Evolutionary conservation across 1,140 invertebrate species (phyloP).

Genomic region (Drosophila erecta): DNA sequence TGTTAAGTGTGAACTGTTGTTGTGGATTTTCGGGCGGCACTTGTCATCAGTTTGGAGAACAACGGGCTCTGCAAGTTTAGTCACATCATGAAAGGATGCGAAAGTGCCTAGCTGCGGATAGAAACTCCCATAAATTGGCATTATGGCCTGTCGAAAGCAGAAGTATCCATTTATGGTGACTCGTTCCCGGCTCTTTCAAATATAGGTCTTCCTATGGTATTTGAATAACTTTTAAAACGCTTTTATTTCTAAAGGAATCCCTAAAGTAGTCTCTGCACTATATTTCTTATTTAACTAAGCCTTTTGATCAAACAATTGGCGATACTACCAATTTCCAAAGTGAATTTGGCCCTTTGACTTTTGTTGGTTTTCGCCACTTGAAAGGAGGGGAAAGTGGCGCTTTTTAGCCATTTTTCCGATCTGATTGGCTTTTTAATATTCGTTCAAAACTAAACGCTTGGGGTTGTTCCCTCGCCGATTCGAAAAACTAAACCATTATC

Average conservation of each 20-base stretch:
- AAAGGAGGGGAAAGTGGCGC: too few species aligned
- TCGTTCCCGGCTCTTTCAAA: conserved; percentile 1
- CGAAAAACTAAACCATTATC: conserved; percentile 3
- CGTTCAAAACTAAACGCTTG: not conserved
- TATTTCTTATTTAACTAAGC: not conserved
- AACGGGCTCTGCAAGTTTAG: conserved; percentile 22
- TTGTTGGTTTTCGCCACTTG: too few species aligned
- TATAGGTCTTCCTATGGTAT: not conserved
- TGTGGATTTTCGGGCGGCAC: conserved; percentile 21
- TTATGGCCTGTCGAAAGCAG: conserved; percentile 11
- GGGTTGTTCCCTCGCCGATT: not conserved
- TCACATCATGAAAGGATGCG: conserved; percentile 27
- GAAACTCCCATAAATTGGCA: conserved; percentile 8
- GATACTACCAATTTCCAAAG: not conserved
- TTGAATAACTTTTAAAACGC: not conserved
- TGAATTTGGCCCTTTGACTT: not conserved
- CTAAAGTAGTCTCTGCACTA: not conserved
- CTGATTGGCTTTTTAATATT: conserved; percentile 1
- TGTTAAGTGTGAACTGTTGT: conserved; percentile 20
- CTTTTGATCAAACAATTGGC: not conserved
- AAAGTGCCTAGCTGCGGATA: conserved; percentile 2
- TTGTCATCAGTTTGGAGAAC: conserved; percentile 8
- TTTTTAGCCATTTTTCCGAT: not conserved
- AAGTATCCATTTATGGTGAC: not conserved
- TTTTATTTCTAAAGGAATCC: not conserved